These are phyloP conservation scores for Carassius auratus DNA, from an alignment of 2,113 vertebrate species.

Conservation along the genomic window DNA sequence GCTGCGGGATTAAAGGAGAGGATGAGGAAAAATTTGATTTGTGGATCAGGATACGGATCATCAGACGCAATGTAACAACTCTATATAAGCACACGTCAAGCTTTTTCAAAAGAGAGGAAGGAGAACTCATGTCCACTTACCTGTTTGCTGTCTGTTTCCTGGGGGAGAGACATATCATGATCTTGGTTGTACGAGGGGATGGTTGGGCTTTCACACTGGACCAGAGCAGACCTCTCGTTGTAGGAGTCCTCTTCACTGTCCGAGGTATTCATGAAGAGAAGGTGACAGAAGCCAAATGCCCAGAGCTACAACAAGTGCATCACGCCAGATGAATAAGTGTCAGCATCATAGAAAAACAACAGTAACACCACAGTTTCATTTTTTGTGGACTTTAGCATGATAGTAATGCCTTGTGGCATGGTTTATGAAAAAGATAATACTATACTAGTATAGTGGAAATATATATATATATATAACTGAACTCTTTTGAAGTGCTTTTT, in stretches of 20 bases:
- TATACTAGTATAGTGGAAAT: too few species aligned
- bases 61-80: not conserved
- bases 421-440: too few species aligned
- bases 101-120: not conserved
- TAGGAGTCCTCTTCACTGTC: constrained; percentile 92
- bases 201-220: constrained; percentile 82
- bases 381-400: too few species aligned
- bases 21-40: constrained; percentile 9
- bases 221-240: constrained; percentile 89
- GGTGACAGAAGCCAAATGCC: constrained; percentile 28
- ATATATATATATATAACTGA: too few species aligned
- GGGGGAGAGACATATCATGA: constrained; percentile 57
- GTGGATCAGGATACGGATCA: not conserved
- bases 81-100: not conserved
- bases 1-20: constrained; percentile 44
- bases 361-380: too few species aligned
- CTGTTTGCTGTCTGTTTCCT: constrained; percentile 66
- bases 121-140: constrained; percentile 61
- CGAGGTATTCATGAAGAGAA: constrained; percentile 82
- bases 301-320: constrained; percentile 24
- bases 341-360: too few species aligned
- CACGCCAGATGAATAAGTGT: not conserved
- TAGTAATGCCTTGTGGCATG: too few species aligned
- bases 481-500: too few species aligned
- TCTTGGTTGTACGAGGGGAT: constrained; percentile 79